Evolutionary conservation across 1,140 invertebrate genomes (phyloP).

Genomic region (Neodiprion pinetum): DNA sequence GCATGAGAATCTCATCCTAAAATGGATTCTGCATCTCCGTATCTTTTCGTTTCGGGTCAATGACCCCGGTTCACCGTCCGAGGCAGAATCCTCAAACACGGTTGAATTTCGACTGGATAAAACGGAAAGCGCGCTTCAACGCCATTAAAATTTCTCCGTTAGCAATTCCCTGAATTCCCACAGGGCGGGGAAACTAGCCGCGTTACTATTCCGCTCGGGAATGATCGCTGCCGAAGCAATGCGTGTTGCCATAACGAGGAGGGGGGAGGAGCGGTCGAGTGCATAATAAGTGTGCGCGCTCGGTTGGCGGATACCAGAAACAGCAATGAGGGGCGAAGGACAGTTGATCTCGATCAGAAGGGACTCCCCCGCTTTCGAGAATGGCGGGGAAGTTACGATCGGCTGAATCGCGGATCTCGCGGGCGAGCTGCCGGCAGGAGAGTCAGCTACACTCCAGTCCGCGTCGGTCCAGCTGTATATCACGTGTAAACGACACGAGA

Average conservation of each 20-base stretch:
- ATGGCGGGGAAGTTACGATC: slow-evolving; percentile 19
- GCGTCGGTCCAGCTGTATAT: slow-evolving; percentile 50
- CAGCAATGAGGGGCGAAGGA: background rate
- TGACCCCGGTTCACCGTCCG: too few relatives aligned
- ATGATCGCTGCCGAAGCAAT: background rate
- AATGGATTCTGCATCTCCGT: too few relatives aligned
- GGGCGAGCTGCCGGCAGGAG: slow-evolving; percentile 19
- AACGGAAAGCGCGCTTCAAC: too few relatives aligned
- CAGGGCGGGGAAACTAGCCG: too few relatives aligned
- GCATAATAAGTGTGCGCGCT: background rate
- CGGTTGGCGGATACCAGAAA: background rate
- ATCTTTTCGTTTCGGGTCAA: too few relatives aligned
- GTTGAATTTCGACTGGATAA: too few relatives aligned
- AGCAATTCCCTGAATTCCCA: too few relatives aligned
- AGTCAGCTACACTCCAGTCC: slow-evolving; percentile 29
- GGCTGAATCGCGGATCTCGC: background rate
- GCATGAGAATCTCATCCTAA: too few relatives aligned
- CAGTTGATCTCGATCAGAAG: background rate
- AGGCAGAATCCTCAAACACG: too few relatives aligned
- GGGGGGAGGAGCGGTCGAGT: background rate
- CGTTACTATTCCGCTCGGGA: too few relatives aligned
- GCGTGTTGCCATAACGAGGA: background rate
- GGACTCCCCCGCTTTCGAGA: background rate
- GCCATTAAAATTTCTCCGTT: too few relatives aligned
- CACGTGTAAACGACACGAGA: slow-evolving; percentile 52